Conservation (phyloP, 2,888 invertebrate genomes). For the Drosophila rubida region DNA sequence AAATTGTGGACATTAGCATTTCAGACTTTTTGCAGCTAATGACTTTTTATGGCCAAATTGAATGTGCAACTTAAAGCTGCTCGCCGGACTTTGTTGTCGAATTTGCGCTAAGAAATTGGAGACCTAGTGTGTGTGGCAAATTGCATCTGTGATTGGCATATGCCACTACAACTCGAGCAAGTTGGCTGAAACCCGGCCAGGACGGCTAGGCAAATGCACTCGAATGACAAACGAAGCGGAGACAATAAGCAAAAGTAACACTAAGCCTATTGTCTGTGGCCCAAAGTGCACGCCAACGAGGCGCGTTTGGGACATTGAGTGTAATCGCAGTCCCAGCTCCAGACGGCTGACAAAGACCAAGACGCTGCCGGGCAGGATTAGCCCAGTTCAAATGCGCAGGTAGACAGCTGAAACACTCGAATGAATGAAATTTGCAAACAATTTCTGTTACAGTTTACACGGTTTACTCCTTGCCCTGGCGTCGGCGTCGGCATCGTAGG, state of each 20-base stretch:
- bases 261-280: slow-evolving; percentile 80
- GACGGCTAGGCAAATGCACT: slow-evolving; percentile 49
- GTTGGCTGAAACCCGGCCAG: slow-evolving; percentile 1
- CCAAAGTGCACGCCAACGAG: slow-evolving; percentile 73
- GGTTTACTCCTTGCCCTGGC: slow-evolving; percentile 12
- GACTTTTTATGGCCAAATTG: slow-evolving; percentile 6
- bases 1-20: slow-evolving; percentile 53
- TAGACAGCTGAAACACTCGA: slow-evolving; percentile 42
- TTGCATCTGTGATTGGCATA: slow-evolving; percentile 24
- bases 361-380: slow-evolving; percentile 65
- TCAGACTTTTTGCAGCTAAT: slow-evolving; percentile 11
- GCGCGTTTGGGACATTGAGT: slow-evolving; percentile 55
- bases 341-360: slow-evolving; percentile 67
- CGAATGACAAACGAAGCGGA: slow-evolving; percentile 74
- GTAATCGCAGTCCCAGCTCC: slow-evolving; percentile 27
- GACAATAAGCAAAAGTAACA: slow-evolving; percentile 81
- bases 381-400: slow-evolving; percentile 57
- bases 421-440: slow-evolving; percentile 51
- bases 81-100: neutral
- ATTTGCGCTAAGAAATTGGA: neutral
- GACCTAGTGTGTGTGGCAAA: slow-evolving; percentile 10
- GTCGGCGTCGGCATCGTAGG: slow-evolving; percentile 53
- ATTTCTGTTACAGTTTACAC: slow-evolving; percentile 28
- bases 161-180: slow-evolving; percentile 30
- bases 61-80: neutral